Base-by-base conservation (phyloP, 2,113 vertebrate species). In the Todiramphus chloris region DNA sequence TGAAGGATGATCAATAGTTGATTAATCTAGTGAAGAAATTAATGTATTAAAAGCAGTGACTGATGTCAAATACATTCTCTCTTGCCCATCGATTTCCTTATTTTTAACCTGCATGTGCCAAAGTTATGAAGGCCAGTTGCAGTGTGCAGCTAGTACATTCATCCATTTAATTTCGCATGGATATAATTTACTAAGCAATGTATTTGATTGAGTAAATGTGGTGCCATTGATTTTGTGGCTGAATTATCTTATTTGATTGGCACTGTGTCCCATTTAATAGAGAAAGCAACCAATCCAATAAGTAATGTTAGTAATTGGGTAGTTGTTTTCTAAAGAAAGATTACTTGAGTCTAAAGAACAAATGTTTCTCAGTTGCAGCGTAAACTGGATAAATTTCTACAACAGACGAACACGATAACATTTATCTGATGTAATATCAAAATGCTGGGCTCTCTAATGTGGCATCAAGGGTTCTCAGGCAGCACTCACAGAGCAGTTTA, bases 11-110 rank as follows among this genome's bases (percentile, higher is more conserved):
- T 97, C 97, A 80, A 97, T 97, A 97, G 95, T 35, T 97, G 97
- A 97, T 97, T 97, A 97, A 97, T 97, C 96, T 96, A 97, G 95
- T 50, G 87, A 91, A 97, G 95, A 97, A 97, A 97, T 96, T 96
- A 97, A 97, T 97, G 96, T 94, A 97, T 97, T 97, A 97, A 97
- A 95, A 95, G 94, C 95, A 90, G 94, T 91, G 96, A 95, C 95
- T 87, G 91, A 97, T 97, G 96, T 97, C 95, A 94, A 94, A 97
- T 97, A 74, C 96, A 95, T 96, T 97, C 95, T 95, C 87, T 96
- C 93, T 91, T 84, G 94, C 94, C 78, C 82, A 97, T 97, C 6
- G 96, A 97, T 97, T 95, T 92, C 89, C 94, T 89, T 85, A 93
- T 87, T 96, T 94, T 94, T 92, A 96, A 93, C 87, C 83, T 58